Base-by-base conservation (phyloP, 2,888 invertebrate species). In the Cremastinae sp. region DNA sequence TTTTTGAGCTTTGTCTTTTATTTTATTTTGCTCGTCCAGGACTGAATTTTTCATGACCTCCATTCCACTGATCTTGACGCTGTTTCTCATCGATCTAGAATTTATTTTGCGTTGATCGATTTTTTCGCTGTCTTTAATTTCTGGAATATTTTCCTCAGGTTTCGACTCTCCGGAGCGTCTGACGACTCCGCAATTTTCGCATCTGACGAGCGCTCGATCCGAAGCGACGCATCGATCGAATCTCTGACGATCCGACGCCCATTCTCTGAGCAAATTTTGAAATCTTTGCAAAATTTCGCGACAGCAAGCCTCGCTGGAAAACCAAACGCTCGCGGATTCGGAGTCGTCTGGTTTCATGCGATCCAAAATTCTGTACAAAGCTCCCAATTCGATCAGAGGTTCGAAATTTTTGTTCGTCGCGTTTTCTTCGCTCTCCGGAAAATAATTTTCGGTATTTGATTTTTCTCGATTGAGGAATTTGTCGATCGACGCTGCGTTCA, bases 151-250 rank as follows among this genome's bases (percentile, higher is more conserved):
- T 10, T 47, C 39, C 10, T 20, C 14, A 10, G 1, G 9, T 28
- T 12, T 8, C 7, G 64, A 20, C 9, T 0, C 14, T 12, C 58
- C 71, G 1, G 18, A 35, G 28, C 59, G 61, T 43, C 47, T 83
- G 2, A 85, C 81, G 9, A 85, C 83, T 0, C 83, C 83, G 49
- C 85, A 85, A 37, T 78, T 78, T n/a, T 81, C 55, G n/a, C 85
- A 85, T 59, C 78, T 80, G 1, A 53, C 71, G n/a, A 85, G 62
- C 0, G 81, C 76, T 0, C 72, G 49, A 55, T 84, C 80, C 1
- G 51, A 70, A 1, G 37, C 58, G 1, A 85, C 74, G 16, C 81
- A 62, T 10, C 75, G 68, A 0, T 80, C 64, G 5, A 85, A 61
- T 28, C 58, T 78, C 10, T 73, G 53, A 4, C 39, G 12, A 61